Evolutionary conservation across 2,797 vertebrate genomes (phyloP).

Genomic region (Chromobotia macracanthus): DNA sequence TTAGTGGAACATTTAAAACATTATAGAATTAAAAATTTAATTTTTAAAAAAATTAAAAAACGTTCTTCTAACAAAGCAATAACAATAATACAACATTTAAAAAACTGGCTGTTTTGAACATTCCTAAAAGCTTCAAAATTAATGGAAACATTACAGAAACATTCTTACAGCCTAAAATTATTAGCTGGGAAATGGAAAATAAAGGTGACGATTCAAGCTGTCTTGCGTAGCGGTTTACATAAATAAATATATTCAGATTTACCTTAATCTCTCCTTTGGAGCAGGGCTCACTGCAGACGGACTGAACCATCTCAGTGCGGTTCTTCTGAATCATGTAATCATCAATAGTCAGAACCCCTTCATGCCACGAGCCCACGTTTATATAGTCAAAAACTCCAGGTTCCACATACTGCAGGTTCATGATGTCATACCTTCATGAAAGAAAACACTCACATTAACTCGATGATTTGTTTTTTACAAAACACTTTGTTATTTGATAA

Average conservation of each 20-base stretch:
- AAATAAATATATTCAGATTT: slow-evolving; percentile 15
- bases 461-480: no score
- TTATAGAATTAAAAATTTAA: no score
- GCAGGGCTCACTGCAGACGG: slow-evolving; percentile 96
- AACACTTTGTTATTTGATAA: no score
- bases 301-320: slow-evolving; percentile 91
- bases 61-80: no score
- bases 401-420: slow-evolving; percentile 92
- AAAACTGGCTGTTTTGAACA: no score
- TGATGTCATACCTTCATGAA: slow-evolving; percentile 91
- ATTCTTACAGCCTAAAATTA: no score
- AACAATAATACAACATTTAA: no score
- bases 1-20: no score
- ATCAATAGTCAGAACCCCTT: slow-evolving; percentile 89
- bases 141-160: no score
- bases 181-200: no score
- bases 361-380: slow-evolving; percentile 93
- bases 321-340: slow-evolving; percentile 94
- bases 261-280: slow-evolving; percentile 97
- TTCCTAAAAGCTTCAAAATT: no score
- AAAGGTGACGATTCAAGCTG: background rate
- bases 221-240: background rate
- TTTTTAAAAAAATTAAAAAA: no score
- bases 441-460: background rate
- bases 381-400: slow-evolving; percentile 87